Evolutionary conservation across 1,140 invertebrate genomes (phyloP).

Genomic region (Camponotus vicinus): DNA sequence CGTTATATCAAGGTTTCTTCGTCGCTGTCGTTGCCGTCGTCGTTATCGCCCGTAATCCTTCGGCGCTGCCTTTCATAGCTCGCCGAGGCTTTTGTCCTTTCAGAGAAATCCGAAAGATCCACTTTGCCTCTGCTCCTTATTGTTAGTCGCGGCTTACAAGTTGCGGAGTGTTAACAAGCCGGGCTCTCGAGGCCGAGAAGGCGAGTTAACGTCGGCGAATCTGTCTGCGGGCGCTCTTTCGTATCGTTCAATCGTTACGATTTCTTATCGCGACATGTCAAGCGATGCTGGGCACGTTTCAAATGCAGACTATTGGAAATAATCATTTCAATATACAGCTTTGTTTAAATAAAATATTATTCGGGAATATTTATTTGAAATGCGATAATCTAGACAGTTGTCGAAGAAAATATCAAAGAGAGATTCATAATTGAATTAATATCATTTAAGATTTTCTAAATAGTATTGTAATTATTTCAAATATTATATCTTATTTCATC

Average conservation of each 20-base stretch:
- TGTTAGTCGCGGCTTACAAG: conserved; percentile 38
- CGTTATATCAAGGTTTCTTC: conserved; percentile 46
- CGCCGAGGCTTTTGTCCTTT: conserved; percentile 65
- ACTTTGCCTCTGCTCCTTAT: conserved; percentile 55
- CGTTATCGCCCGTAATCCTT: conserved; percentile 65
- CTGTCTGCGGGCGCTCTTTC: conserved; percentile 22
- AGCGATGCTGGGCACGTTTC: background rate
- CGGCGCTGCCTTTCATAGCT: conserved; percentile 45
- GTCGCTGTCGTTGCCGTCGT: conserved; percentile 50
- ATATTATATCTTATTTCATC: too few species aligned
- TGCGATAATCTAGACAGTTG: too few species aligned
- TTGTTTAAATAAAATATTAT: too few species aligned
- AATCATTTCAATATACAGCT: too few species aligned
- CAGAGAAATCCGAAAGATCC: conserved; percentile 65
- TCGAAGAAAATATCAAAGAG: too few species aligned
- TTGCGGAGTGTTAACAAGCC: conserved; percentile 66
- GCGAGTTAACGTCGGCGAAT: conserved; percentile 43
- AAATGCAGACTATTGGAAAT: too few species aligned
- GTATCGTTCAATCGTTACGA: conserved; percentile 47
- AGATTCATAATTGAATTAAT: too few species aligned
- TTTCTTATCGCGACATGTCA: conserved; percentile 24
- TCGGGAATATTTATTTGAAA: too few species aligned
- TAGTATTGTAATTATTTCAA: too few species aligned
- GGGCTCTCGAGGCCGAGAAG: conserved; percentile 12
- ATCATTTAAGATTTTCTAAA: too few species aligned